Base-by-base conservation (phyloP, 2,888 invertebrate species). In the Atethmia centrago region DNA sequence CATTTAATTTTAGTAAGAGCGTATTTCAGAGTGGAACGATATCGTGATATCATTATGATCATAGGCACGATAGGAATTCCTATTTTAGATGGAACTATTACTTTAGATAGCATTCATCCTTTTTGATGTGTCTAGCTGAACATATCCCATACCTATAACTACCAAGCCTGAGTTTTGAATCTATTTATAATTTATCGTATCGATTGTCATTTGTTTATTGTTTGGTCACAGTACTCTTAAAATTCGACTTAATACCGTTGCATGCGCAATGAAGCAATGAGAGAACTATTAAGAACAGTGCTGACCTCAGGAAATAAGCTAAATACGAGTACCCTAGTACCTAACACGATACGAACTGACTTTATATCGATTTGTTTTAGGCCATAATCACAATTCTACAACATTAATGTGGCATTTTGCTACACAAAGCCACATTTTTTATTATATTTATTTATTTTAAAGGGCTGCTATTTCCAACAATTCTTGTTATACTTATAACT, bases 1-100 rank as follows among this genome's bases (percentile, higher is more conserved):
- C 75, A 80, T 84, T 84, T 71, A 62, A 84, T 80, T 75, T 82
- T 73, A 66, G 72, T 71, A 19, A 14, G 42, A 67, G 66, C 47
- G 55, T 80, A 73, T 74, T 74, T 71, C 28, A 65, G 45, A 69
- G 47, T 56, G 12, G 9, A 45, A 63, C 47, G n/a, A 70, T 64
- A 73, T 70, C 31, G 21, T 28, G 31, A 58, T 56, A 51, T 31
- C 12, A 64, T 68, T 80, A 59, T 47, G 55, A 53, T 68, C 25
- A 66, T 42, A 31, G 10, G 10, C 47, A 64, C 55, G 42, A 53
- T 28, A 53, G 25, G 16, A 16, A 56, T 59, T 63, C 10, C 40
- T 51, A 25, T 47, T 69, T 64, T 47, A 49, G 16, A 62, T 40
- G 0, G 14, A 51, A 64, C 9, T 19, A 53, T 66, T 62, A 49